Evolutionary conservation across 2,113 vertebrate species (phyloP).

Genomic region (Leptobrachium leishanense): DNA sequence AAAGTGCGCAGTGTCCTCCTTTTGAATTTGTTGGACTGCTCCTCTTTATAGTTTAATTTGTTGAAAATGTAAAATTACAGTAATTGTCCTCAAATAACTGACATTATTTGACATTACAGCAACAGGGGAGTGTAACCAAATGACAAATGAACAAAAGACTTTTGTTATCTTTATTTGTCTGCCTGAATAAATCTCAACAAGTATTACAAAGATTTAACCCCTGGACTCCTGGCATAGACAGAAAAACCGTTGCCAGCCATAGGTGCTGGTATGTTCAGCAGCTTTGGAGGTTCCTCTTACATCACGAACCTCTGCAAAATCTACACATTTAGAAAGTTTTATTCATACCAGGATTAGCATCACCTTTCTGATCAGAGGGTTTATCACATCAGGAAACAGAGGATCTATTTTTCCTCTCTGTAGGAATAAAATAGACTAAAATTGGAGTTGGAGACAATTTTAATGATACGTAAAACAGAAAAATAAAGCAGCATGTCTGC

Average conservation of each 20-base stretch:
- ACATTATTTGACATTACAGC: constrained; percentile 82
- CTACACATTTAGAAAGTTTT: constrained; percentile 7
- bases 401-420: constrained; percentile 7
- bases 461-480: too few relatives aligned
- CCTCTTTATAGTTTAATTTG: constrained; percentile 82
- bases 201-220: constrained; percentile 81
- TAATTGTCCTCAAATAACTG: constrained; percentile 84
- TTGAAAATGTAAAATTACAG: constrained; percentile 84
- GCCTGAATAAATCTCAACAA: constrained; percentile 84
- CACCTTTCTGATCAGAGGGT: constrained; percentile 25
- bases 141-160: constrained; percentile 83
- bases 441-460: too few relatives aligned
- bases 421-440: neutral
- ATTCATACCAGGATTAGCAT: constrained; percentile 27
- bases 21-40: constrained; percentile 62
- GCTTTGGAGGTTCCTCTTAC: constrained; percentile 25
- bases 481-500: too few relatives aligned
- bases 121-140: constrained; percentile 76
- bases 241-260: neutral
- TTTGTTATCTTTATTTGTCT: constrained; percentile 86
- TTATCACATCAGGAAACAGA: constrained; percentile 20
- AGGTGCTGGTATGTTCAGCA: constrained; percentile 20
- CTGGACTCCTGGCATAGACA: neutral
- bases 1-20: constrained; percentile 67
- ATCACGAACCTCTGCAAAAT: neutral